Evolutionary conservation across 2,888 invertebrate species (phyloP).

Genomic region (Meganola albula): DNA sequence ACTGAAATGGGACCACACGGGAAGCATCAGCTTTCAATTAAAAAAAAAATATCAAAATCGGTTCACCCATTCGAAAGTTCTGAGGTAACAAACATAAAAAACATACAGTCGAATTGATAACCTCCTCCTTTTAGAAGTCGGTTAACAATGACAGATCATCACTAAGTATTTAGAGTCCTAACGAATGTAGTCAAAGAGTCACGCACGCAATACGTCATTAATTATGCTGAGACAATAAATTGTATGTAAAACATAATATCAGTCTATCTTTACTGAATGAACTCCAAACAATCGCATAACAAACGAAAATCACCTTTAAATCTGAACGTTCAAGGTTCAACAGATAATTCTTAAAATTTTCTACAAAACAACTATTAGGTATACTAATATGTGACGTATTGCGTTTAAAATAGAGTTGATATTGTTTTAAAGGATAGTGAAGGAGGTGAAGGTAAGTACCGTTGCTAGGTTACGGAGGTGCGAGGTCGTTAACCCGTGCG

Average conservation of each 20-base stretch:
- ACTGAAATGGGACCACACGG: no score
- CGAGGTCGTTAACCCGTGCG: conserved; percentile 48
- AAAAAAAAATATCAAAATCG: no score
- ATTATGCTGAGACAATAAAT: no score
- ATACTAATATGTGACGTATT: not conserved
- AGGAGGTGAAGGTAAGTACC: conserved; percentile 51
- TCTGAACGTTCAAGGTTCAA: accelerated
- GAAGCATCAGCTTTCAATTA: no score
- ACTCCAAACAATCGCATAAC: conserved; percentile 4
- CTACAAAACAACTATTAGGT: not conserved
- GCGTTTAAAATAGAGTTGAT: conserved; percentile 5
- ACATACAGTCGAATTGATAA: no score
- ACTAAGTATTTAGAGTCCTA: no score
- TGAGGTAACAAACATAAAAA: no score
- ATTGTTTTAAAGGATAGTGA: conserved; percentile 14
- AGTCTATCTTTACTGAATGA: conserved; percentile 29
- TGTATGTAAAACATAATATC: no score
- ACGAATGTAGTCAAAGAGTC: conserved; percentile 7
- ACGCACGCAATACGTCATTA: conserved; percentile 21
- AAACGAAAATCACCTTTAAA: conserved; percentile 10
- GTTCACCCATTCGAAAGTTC: no score
- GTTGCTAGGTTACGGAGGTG: conserved; percentile 51
- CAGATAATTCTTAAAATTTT: not conserved
- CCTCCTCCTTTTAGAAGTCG: no score
- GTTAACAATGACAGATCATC: no score